These are phyloP conservation scores for Epinephelus awoara DNA, from an alignment of 2,797 vertebrate genomes.

Conservation along the genomic window DNA sequence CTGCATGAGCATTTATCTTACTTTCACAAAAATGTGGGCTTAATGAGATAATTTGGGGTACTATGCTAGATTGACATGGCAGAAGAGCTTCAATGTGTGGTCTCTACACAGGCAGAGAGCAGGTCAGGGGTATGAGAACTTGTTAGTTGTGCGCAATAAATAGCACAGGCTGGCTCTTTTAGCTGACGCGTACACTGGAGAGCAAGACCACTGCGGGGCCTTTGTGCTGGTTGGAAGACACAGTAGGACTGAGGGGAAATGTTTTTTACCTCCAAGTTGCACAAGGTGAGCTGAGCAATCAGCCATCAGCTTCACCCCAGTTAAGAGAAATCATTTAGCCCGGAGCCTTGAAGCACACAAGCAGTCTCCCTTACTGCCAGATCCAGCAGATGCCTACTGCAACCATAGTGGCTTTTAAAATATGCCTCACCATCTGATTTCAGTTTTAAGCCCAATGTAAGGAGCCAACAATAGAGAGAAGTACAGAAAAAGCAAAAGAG, in stretches of 20 bases:
- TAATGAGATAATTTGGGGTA: conserved; percentile 83
- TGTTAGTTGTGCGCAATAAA: conserved; percentile 47
- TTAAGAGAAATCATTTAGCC: conserved; percentile 71
- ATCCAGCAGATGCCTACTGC: conserved; percentile 70
- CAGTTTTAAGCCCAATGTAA: conserved; percentile 52
- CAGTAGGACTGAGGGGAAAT: conserved; percentile 24
- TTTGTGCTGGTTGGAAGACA: conserved; percentile 40
- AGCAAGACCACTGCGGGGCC: conserved; percentile 42
- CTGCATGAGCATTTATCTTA: conserved; percentile 76
- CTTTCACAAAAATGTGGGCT: conserved; percentile 76
- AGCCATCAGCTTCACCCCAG: conserved; percentile 65
- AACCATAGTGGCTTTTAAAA: conserved; percentile 83
- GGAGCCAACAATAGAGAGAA: conserved; percentile 24
- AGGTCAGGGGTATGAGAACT: conserved; percentile 48
- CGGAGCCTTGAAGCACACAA: conserved; percentile 52
- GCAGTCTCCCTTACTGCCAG: conserved; percentile 66
- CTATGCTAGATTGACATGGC: conserved; percentile 51
- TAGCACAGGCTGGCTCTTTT: conserved; percentile 47
- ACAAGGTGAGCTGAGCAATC: conserved; percentile 72
- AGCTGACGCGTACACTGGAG: conserved; percentile 35
- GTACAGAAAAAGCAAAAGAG: conserved; percentile 15
- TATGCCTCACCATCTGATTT: conserved; percentile 80
- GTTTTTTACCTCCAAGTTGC: conserved; percentile 51
- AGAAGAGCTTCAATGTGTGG: conserved; percentile 70
- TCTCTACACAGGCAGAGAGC: conserved; percentile 38